A percentile compares a stretch with the other conserved stretches of the same genome.
phyloP scores from a whole-genome alignment of 2,888 invertebrate species.

The Eupeodes luniger region DNA sequence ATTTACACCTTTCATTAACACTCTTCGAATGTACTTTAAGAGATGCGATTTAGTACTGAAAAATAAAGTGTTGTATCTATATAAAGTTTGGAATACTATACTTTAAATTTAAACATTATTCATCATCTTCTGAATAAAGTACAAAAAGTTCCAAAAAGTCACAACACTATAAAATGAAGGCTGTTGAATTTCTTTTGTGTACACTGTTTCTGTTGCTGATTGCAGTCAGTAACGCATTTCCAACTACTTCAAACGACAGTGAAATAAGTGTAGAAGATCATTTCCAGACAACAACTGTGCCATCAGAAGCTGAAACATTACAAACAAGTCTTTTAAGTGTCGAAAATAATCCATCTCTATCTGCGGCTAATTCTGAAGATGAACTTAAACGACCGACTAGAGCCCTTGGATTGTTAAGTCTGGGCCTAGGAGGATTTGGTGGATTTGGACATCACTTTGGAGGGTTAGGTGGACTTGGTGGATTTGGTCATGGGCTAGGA shows the following conservation, averaged over 20 bases:
- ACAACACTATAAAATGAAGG: neutral
- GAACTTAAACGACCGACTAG: constrained; percentile 77
- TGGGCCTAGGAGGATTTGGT: constrained; percentile 69
- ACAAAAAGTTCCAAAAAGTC: neutral
- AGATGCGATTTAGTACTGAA: neutral
- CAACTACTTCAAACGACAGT: neutral
- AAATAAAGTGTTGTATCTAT: neutral
- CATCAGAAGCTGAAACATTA: constrained; percentile 37
- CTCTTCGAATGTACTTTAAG: neutral
- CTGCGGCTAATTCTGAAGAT: constrained; percentile 23
- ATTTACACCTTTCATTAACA: constrained; percentile 26
- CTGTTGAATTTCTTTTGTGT: constrained; percentile 61
- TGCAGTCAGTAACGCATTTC: constrained; percentile 13
- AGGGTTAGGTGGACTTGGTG: constrained; percentile 64
- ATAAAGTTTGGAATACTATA: neutral
- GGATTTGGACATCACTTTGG: constrained; percentile 58
- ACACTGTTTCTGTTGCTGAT: constrained; percentile 77
- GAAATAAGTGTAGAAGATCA: neutral
- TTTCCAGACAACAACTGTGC: neutral
- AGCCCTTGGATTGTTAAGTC: constrained; percentile 76
- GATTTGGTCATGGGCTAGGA: constrained; percentile 77
- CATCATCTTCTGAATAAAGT: neutral
- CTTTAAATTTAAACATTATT: neutral
- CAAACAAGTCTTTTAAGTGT: constrained; percentile 78
- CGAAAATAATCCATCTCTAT: constrained; percentile 15